Evolutionary conservation across 2,113 vertebrate genomes (phyloP), one percentile per base, ranked within the genome.

Genomic region (Empidonax alnorum): DNA sequence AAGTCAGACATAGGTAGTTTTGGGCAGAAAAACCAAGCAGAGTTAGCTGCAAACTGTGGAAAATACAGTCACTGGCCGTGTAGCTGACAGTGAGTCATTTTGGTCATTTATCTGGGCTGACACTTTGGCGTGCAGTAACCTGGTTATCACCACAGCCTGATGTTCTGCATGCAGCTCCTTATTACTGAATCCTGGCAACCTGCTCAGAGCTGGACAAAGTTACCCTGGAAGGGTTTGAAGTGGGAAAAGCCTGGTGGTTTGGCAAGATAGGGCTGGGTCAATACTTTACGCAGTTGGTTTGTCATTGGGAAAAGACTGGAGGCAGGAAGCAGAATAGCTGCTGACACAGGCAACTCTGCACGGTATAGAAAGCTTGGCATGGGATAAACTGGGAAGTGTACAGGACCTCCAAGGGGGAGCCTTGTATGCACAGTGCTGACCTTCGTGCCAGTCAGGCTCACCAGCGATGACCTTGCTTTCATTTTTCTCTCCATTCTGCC

Each of bases 381-480:
- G 58, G 46, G 50, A 62, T 62, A 55, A 49, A 7, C 37, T 46
- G 44, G 66, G 9, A 84, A 41, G 12, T 3, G 9, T 3, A 10
- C 13, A 42, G 50, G n/a, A 19, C 35, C 37, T 42, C 49, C 49
- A 19, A 18, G 59, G 47, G 78, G 14, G 66, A 79, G 17, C 3
- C 42, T n/a, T 39, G n/a, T 37, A n/a, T 33, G 50, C 28, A 44
- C 17, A 72, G 47, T 3, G 1, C 37, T 78, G 25, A 28, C 37
- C 55, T n/a, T 74, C 1, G 0, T 39, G 77, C 9, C 0, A 0
- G 49, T n/a, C 85, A 77, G 65, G n/a, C 49, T 83, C 61, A 24
- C 4, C 3, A 84, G 50, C 1, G 3, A 33, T 19, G n/a, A 30
- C 14, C 42, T 50, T 42, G 30, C 19, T 71, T 63, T 77, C 58